Conservation (phyloP, 2,113 vertebrate species). For the Corythornis cristatus region DNA sequence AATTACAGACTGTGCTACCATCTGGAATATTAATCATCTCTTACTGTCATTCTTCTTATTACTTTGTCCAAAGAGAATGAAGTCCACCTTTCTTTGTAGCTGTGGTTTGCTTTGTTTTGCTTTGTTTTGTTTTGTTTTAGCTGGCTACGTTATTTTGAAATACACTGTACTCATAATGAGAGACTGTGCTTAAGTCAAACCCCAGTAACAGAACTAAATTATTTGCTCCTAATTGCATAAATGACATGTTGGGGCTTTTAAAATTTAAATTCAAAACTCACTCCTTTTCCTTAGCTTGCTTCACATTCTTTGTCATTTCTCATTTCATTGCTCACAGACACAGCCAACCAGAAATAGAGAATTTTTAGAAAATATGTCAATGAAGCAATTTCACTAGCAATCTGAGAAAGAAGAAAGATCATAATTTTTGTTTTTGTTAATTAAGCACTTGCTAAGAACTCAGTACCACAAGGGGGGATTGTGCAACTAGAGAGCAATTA, state of each 20-base stretch:
- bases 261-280: background rate
- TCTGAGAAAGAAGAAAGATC: background rate
- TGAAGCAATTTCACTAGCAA: background rate
- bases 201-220: background rate
- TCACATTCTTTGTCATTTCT: background rate
- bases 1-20: slow-evolving; percentile 28
- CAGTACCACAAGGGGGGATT: background rate
- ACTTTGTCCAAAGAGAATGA: slow-evolving; percentile 21
- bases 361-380: slow-evolving; percentile 34
- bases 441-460: slow-evolving; percentile 44
- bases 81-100: background rate
- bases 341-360: slow-evolving; percentile 5
- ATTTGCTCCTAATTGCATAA: background rate
- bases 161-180: background rate
- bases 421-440: slow-evolving; percentile 36
- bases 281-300: background rate
- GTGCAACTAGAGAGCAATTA: slow-evolving; percentile 39
- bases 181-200: background rate
- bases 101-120: background rate
- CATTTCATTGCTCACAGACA: background rate
- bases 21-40: slow-evolving; percentile 63
- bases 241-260: background rate
- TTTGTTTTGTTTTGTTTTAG: background rate
- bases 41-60: slow-evolving; percentile 20
- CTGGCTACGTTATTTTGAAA: slow-evolving; percentile 8